phyloP scores from a whole-genome alignment of 2,888 invertebrate genomes.

The Neoaliturus tenellus region DNA sequence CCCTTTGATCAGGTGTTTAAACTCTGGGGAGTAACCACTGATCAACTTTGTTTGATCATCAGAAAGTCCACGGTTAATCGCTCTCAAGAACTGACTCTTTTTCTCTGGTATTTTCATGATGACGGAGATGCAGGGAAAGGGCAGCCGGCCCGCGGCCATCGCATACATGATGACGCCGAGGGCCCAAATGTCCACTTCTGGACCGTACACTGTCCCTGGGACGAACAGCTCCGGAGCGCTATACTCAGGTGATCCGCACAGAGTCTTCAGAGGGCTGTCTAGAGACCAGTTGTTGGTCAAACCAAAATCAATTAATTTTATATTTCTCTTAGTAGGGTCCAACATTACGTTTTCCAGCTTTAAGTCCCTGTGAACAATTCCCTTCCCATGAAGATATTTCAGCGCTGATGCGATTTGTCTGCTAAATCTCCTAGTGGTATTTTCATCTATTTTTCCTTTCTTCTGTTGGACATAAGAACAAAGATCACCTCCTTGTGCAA shows the following conservation, averaged over 20 bases:
- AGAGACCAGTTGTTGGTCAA: conserved; percentile 26
- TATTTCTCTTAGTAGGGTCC: conserved; percentile 1
- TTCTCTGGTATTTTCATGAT: conserved; percentile 10
- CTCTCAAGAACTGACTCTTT: neutral
- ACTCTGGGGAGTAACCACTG: neutral
- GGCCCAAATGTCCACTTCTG: conserved; percentile 49
- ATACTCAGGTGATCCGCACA: conserved; percentile 51
- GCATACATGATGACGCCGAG: conserved; percentile 30
- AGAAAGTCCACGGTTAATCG: neutral
- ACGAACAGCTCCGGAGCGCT: conserved; percentile 43
- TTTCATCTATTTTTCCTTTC: conserved; percentile 9
- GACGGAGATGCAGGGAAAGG: conserved; percentile 15
- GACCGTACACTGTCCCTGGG: conserved; percentile 12
- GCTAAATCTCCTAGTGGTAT: neutral
- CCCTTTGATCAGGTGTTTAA: conserved; percentile 1
- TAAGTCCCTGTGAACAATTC: conserved; percentile 43
- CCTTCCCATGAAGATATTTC: conserved; percentile 6
- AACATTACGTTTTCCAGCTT: conserved; percentile 40
- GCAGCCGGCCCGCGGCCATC: conserved; percentile 30
- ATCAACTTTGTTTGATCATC: neutral
- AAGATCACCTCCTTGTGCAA: conserved; percentile 29
- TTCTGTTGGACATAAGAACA: conserved; percentile 1
- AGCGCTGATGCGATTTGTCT: conserved; percentile 32
- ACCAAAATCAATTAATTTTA: conserved; percentile 45
- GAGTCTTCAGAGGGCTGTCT: neutral